A percentile compares a stretch with the other conserved stretches of the same genome.
These are phyloP conservation scores for Pseudochromis fuscus DNA, from an alignment of 2,797 vertebrate species.

Conservation along the genomic window DNA sequence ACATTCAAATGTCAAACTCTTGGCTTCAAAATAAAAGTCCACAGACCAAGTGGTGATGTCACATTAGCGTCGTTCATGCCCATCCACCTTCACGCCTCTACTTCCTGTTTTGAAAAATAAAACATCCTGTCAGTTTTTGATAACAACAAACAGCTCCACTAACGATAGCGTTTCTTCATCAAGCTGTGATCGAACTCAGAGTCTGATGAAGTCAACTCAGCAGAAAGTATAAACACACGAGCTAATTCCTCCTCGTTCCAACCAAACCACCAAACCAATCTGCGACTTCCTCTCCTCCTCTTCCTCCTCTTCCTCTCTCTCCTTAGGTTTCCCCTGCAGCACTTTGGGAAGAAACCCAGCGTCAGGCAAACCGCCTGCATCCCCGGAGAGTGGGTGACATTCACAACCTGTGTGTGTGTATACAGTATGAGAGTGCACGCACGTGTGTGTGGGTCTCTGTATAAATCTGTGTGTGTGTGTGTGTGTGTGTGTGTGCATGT, in stretches of 20 bases:
- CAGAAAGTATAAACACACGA: background rate
- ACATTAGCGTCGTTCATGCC: no score
- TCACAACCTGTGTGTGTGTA: slow-evolving; percentile 54
- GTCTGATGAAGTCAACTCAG: no score
- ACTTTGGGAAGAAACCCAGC: slow-evolving; percentile 77
- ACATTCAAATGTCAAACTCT: no score
- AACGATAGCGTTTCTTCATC: no score
- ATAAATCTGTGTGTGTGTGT: slow-evolving; percentile 13
- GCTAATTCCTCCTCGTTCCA: slow-evolving; percentile 15
- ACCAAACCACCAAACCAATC: slow-evolving; percentile 30
- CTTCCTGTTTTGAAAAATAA: no score
- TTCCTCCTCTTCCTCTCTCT: slow-evolving; percentile 41
- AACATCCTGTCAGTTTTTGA: no score
- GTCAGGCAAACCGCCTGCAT: slow-evolving; percentile 73
- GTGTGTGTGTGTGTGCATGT: background rate
- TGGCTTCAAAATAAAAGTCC: no score
- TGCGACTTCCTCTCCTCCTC: slow-evolving; percentile 8
- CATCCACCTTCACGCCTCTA: no score
- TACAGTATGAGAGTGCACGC: slow-evolving; percentile 15
- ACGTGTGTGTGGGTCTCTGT: slow-evolving; percentile 10
- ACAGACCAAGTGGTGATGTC: no score
- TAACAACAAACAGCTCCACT: no score
- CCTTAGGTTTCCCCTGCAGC: slow-evolving; percentile 80
- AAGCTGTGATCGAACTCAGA: no score
- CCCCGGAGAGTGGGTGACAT: slow-evolving; percentile 78